Evolutionary conservation across 1,140 invertebrate species (phyloP), one percentile per base, ranked within the genome.

Genomic region (Liolophura sinensis): DNA sequence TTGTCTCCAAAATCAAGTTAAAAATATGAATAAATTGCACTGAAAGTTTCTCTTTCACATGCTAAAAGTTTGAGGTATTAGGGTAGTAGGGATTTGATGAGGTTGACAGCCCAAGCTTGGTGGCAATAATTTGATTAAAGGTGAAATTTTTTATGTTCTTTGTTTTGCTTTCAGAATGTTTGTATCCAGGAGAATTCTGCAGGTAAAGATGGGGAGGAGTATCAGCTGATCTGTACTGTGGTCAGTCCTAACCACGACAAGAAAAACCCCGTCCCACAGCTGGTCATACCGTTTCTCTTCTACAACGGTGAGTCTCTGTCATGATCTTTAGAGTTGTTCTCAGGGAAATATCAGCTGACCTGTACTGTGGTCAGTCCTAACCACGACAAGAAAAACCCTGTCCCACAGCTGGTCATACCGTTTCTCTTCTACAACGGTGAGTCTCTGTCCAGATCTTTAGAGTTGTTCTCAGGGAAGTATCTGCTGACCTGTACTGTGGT

Each of bases 341-440:
- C 31, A 5, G 31, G 74, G 58, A 78, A 84, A 67, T 84, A 84
- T 63, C 61, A 65, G 7, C 67, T 84, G n/a, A 49, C 49, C 12
- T 82, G 72, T 70, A 68, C 65, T 25, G 67, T 80, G 16, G 46
- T 60, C 7, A 76, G 76, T 74, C 58, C 67, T 12, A 61, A 68
- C n/a, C 64, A 79, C 31, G 71, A 73, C 0, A 71, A 67, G 46
- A 76, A 73, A 50, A 71, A 74, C 16, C 27, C 60, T 24, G 62
- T 84, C 15, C 64, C 76, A 27, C 70, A 75, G 7, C 75, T 73
- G 58, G 65, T 78, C 50, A 75, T 84, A 24, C 74, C 80, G 16
- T 84, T 84, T 71, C 68, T 84, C 12, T 84, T 84, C 64, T 83
- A 82, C 71, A 83, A 84, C 72, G 82, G 82, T 84, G 68, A 76